Evolutionary conservation across 2,797 vertebrate genomes (phyloP).

Genomic region (Furcifer pardalis): DNA sequence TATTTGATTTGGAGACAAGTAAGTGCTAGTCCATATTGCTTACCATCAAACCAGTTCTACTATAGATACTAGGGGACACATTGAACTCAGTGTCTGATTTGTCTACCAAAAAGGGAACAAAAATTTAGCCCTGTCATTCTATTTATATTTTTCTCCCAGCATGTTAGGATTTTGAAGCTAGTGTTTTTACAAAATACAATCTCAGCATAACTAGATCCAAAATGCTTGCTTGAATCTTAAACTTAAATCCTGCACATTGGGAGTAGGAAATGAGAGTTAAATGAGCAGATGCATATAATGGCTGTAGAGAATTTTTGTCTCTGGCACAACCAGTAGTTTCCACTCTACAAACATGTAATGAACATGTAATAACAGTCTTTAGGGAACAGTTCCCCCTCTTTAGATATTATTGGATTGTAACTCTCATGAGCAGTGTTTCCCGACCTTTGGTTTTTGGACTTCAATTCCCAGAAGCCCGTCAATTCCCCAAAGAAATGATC

Average conservation of each 20-base stretch:
- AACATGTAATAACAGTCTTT: too few species aligned
- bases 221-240: neutral
- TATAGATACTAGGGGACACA: neutral
- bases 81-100: neutral
- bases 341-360: too few species aligned
- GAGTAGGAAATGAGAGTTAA: too few species aligned
- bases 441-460: too few species aligned
- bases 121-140: neutral
- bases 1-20: too few species aligned
- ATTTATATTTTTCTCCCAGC: neutral
- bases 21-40: neutral
- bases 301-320: too few species aligned
- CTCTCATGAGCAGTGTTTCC: too few species aligned
- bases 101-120: neutral
- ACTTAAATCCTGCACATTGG: neutral
- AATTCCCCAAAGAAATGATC: too few species aligned
- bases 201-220: neutral
- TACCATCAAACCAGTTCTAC: neutral
- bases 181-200: neutral
- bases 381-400: neutral
- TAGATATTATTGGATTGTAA: neutral
- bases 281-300: too few species aligned
- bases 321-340: too few species aligned
- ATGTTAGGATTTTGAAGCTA: neutral
- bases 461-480: too few species aligned